Conservation (phyloP, 2,797 vertebrate genomes). For the Enteromius fasciolatus region DNA sequence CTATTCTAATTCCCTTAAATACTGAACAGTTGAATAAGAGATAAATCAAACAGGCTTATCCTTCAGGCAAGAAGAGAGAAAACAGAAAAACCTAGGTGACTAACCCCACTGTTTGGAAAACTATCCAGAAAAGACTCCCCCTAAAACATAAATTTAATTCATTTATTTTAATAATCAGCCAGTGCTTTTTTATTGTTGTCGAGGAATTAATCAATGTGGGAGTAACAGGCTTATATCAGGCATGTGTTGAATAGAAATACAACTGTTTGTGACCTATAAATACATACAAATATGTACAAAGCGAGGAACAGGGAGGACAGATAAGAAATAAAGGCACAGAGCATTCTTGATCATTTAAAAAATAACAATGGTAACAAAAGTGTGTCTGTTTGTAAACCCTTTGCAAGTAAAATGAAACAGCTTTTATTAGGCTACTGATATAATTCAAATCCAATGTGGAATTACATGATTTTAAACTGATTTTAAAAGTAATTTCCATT, state of each 20-base stretch:
- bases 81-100: neutral
- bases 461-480: neutral
- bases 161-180: neutral
- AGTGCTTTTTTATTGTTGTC: neutral
- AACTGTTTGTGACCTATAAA: neutral
- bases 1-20: neutral
- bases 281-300: neutral
- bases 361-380: slow-evolving; percentile 1
- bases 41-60: slow-evolving; percentile 14
- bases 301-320: slow-evolving; percentile 5
- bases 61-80: neutral
- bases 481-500: neutral
- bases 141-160: neutral
- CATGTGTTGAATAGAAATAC: neutral
- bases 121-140: slow-evolving; percentile 2
- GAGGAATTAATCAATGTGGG: neutral
- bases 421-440: neutral
- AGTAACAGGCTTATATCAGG: neutral
- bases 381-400: neutral
- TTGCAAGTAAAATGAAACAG: neutral
- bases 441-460: neutral
- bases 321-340: neutral
- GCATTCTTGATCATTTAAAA: slow-evolving; percentile 5
- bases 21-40: neutral
- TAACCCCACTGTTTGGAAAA: neutral